phyloP scores from a whole-genome alignment of 2,113 vertebrate species.

The Megaceryle maxima region DNA sequence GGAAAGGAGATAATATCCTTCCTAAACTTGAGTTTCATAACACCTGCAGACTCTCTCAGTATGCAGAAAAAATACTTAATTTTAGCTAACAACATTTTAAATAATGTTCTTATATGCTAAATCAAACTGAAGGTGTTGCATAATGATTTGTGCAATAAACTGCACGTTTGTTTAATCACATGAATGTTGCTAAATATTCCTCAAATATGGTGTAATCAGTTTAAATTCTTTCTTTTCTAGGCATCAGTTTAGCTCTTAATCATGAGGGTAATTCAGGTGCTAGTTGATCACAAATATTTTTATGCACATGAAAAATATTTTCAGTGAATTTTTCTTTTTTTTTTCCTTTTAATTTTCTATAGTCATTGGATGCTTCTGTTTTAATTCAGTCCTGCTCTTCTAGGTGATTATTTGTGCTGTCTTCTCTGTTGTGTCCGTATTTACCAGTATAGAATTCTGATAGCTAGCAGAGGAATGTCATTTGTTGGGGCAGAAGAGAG shows the following conservation, averaged over 20 bases:
- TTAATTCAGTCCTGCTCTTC: neutral
- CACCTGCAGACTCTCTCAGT: neutral
- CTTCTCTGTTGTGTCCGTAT: rapidly evolving
- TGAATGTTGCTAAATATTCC: neutral
- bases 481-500: neutral
- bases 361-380: neutral
- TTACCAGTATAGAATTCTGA: neutral
- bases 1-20: neutral
- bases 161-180: neutral
- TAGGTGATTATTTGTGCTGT: neutral
- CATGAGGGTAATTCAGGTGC: neutral
- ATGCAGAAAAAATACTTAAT: neutral
- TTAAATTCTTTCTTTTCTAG: neutral
- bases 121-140: neutral
- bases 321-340: neutral
- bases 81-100: neutral
- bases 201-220: neutral
- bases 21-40: neutral
- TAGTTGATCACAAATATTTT: neutral
- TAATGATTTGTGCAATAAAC: neutral
- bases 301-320: neutral
- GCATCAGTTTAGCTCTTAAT: neutral
- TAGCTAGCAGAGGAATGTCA: neutral
- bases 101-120: neutral
- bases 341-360: neutral